A percentile compares a stretch with the other conserved stretches of the same genome.
These are phyloP conservation scores for Drosophila lutescens DNA, from an alignment of 2,888 invertebrate genomes.

Conservation along the genomic window DNA sequence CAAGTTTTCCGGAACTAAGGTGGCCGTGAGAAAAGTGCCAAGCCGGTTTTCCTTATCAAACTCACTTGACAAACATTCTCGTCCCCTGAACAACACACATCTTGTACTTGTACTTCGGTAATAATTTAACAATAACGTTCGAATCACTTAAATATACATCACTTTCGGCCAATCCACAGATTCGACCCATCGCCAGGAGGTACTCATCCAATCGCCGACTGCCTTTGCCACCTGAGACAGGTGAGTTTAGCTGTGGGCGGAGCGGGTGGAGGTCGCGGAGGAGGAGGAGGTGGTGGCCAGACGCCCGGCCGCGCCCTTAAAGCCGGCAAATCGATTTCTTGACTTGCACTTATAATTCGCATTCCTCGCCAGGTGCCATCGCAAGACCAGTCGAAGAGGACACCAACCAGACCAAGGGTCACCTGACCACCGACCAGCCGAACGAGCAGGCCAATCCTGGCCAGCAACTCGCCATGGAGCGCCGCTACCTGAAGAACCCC, in stretches of 20 bases:
- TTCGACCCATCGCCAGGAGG: conserved; percentile 4
- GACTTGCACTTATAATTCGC: neutral
- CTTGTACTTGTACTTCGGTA: conserved; percentile 2
- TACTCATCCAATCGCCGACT: conserved; percentile 15
- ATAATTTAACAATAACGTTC: neutral
- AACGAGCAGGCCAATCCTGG: conserved; percentile 4
- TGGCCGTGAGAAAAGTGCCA: conserved; percentile 2
- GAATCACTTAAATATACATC: too few species aligned
- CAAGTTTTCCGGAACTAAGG: neutral
- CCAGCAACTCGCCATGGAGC: conserved; percentile 72
- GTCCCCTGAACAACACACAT: neutral
- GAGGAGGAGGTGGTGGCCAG: conserved; percentile 21
- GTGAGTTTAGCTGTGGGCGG: conserved; percentile 39
- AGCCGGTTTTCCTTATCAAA: neutral
- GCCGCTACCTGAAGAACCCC: conserved; percentile 83
- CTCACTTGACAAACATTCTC: neutral
- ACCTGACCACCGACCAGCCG: neutral
- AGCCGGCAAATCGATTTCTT: conserved; percentile 53
- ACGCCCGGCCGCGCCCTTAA: conserved; percentile 51
- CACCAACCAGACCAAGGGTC: neutral
- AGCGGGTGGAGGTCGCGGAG: neutral
- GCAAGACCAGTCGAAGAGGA: conserved; percentile 12
- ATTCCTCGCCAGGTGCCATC: conserved; percentile 25
- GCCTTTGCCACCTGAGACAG: conserved; percentile 47
- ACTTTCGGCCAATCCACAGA: conserved; percentile 4